phyloP scores from a whole-genome alignment of 2,888 invertebrate species.

The Plebejus argus region DNA sequence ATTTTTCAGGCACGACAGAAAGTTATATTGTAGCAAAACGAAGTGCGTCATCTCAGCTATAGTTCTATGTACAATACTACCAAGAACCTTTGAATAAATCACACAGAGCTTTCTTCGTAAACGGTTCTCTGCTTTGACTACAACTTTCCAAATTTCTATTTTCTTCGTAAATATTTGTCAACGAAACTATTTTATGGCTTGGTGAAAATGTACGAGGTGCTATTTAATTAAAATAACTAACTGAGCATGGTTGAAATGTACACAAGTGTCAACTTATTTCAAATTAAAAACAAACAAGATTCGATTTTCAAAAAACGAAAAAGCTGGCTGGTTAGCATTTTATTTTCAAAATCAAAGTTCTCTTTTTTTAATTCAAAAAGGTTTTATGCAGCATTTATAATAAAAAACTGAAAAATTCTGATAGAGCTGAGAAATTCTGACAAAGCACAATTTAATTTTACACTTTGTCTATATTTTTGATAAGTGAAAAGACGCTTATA shows the following conservation, averaged over 20 bases:
- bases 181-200: neutral
- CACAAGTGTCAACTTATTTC: no score
- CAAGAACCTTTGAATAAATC: neutral
- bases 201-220: neutral
- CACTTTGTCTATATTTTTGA: no score
- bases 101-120: neutral
- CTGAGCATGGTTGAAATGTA: no score
- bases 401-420: no score
- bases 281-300: no score
- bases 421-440: no score
- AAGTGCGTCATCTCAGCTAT: no score
- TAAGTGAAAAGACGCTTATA: neutral
- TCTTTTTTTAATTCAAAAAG: neutral
- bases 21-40: no score
- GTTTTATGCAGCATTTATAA: neutral
- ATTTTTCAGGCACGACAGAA: no score
- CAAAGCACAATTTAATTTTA: no score
- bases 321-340: neutral
- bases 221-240: neutral
- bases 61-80: neutral
- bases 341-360: neutral
- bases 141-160: constrained; percentile 16
- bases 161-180: neutral
- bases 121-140: neutral
- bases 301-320: no score